Conservation (phyloP, 92 coral and sea anemone species). For the Scolanthus callimorphus region DNA sequence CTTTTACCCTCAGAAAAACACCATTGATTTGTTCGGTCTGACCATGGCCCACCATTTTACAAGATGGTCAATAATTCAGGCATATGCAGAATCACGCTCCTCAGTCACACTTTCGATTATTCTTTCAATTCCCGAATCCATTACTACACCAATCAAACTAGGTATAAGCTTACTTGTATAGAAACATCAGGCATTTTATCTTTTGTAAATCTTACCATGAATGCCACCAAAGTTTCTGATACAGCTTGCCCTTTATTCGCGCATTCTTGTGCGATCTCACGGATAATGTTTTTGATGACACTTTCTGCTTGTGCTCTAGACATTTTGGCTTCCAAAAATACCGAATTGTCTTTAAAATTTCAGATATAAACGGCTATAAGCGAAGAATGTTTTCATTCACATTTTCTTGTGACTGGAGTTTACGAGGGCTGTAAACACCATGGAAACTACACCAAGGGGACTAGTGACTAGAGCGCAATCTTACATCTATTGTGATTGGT, state of each 20-base stretch:
- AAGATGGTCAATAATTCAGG: too few relatives aligned
- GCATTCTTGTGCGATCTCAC: slow-evolving; percentile 99
- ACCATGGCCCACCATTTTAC: too few relatives aligned
- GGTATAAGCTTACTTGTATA: too few relatives aligned
- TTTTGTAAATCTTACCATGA: slow-evolving; percentile 87
- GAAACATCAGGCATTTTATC: too few relatives aligned
- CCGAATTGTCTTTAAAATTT: neutral
- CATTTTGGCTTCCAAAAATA: slow-evolving; percentile 28
- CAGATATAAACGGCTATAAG: neutral
- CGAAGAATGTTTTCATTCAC: neutral
- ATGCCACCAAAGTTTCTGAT: slow-evolving; percentile 95
- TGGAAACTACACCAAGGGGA: slow-evolving; percentile 34
- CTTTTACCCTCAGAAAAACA: too few relatives aligned
- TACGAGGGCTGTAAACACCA: slow-evolving; percentile 24
- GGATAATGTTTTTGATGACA: slow-evolving; percentile 94
- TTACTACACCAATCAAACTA: too few relatives aligned
- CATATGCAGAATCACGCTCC: too few relatives aligned
- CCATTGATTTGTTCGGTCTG: too few relatives aligned
- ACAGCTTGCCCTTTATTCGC: slow-evolving; percentile 98
- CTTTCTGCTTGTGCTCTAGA: slow-evolving; percentile 99
- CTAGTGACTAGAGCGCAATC: slow-evolving; percentile 12
- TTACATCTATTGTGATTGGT: slow-evolving; percentile 9
- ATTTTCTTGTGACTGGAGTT: slow-evolving; percentile 2
- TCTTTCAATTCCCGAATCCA: too few relatives aligned
- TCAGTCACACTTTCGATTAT: too few relatives aligned